These are phyloP conservation scores for Emydura subglobosa DNA, from an alignment of 2,113 vertebrate genomes.

Conservation along the genomic window DNA sequence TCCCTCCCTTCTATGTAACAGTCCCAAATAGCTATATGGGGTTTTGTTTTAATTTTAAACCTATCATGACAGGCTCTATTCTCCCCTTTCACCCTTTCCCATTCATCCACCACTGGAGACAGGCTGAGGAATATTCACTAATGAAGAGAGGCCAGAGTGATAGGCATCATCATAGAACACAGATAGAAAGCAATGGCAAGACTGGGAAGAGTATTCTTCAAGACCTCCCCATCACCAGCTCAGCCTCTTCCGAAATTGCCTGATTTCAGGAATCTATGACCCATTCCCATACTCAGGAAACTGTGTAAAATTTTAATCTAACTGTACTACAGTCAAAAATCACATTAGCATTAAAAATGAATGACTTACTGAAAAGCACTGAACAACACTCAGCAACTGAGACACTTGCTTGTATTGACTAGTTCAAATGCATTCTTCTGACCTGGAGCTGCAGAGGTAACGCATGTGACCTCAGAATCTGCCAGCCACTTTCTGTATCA, in stretches of 20 bases:
- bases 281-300: background rate
- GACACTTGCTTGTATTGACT: background rate
- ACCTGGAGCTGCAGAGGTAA: background rate
- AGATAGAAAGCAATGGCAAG: background rate
- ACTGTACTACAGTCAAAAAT: background rate
- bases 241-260: background rate
- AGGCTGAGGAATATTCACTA: background rate
- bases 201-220: background rate
- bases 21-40: background rate
- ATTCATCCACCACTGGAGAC: background rate
- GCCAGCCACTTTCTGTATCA: background rate
- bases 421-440: background rate
- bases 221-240: background rate
- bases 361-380: slow-evolving; percentile 40
- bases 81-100: background rate
- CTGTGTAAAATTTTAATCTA: background rate
- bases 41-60: background rate
- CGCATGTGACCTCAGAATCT: background rate
- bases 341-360: slow-evolving; percentile 31
- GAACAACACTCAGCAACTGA: slow-evolving; percentile 20
- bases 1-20: background rate
- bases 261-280: background rate
- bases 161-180: background rate
- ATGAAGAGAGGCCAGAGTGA: background rate
- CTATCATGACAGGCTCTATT: background rate